These are phyloP conservation scores for Pheosia tremula DNA, from an alignment of 2,888 invertebrate genomes.

Conservation along the genomic window DNA sequence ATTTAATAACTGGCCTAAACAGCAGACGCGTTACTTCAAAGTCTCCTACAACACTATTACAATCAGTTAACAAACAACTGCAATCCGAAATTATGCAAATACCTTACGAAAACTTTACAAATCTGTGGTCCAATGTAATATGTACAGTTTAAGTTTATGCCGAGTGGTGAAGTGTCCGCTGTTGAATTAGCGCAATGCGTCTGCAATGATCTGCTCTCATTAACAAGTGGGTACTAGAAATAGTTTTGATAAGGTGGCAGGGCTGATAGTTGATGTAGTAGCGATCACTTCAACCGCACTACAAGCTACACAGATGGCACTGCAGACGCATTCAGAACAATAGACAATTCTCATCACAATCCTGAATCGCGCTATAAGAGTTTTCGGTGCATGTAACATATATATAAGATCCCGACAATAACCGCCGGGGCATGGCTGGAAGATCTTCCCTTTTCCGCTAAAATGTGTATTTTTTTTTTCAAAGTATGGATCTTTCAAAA, in stretches of 20 bases:
- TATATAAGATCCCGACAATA: too few relatives aligned
- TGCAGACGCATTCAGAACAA: too few relatives aligned
- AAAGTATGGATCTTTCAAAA: too few relatives aligned
- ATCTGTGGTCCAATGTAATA: background rate
- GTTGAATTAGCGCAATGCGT: constrained; percentile 20
- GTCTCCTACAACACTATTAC: background rate
- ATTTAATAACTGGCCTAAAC: constrained; percentile 9
- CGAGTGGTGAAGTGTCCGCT: background rate
- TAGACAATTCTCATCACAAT: too few relatives aligned
- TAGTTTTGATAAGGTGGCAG: background rate
- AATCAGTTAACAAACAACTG: background rate
- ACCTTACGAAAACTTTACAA: constrained; percentile 1
- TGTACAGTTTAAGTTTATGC: background rate
- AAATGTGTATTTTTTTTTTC: too few relatives aligned
- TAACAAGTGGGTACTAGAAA: constrained; percentile 41
- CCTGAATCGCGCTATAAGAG: too few relatives aligned
- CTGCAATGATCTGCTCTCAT: constrained; percentile 59
- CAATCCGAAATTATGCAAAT: constrained; percentile 4
- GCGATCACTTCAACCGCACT: too few relatives aligned
- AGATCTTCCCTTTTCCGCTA: too few relatives aligned
- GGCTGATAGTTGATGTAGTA: too few relatives aligned
- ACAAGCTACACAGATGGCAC: too few relatives aligned
- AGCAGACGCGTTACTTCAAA: background rate
- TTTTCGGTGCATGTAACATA: too few relatives aligned
- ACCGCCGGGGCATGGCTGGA: too few relatives aligned